Evolutionary conservation across 2,888 invertebrate species (phyloP).

Genomic region (Athripsodes cinereus): DNA sequence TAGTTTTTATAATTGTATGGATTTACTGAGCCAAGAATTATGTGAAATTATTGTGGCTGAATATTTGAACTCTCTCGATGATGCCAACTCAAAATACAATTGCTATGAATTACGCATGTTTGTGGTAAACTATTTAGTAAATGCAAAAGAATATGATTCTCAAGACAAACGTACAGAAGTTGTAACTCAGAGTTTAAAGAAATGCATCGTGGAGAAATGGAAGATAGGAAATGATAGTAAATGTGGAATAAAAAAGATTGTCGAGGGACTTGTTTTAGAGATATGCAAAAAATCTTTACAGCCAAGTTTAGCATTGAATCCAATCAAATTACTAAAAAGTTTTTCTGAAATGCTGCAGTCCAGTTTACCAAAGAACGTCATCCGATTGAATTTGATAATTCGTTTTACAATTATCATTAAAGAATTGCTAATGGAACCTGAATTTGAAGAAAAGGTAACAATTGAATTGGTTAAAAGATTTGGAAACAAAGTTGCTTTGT

Average conservation of each 20-base stretch:
- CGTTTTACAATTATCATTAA: not conserved
- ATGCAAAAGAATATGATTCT: not conserved
- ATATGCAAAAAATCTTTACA: not conserved
- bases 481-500: not conserved
- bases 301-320: not conserved
- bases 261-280: not conserved
- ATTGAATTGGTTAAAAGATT: not conserved
- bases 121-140: not conserved
- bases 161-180: not conserved
- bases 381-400: not conserved
- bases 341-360: not conserved
- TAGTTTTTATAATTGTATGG: not conserved
- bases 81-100: not conserved
- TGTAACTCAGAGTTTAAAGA: not conserved
- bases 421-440: not conserved
- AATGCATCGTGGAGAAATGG: not conserved
- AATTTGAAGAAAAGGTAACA: not conserved
- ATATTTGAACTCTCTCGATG: not conserved
- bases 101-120: not conserved
- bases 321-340: not conserved
- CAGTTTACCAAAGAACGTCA: not conserved
- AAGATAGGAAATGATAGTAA: not conserved
- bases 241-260: not conserved
- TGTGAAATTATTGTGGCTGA: not conserved
- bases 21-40: not conserved